Percentiles rank a stretch among this genome's conserved stretches.
Conservation (phyloP, 2,113 vertebrate genomes). For the Lonchura striata region DNA sequence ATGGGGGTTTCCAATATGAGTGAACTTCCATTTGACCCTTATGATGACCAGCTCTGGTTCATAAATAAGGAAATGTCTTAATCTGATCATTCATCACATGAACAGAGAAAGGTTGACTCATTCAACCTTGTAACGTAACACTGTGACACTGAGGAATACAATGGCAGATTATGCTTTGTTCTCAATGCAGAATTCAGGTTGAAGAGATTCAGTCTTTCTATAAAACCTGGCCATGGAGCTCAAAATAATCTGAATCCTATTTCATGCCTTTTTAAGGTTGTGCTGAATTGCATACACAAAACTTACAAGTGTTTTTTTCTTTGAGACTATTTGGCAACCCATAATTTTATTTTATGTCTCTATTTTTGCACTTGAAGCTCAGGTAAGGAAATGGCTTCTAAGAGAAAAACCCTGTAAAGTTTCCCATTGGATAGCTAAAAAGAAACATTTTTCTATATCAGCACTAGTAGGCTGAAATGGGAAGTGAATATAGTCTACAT, state of each 20-base stretch:
- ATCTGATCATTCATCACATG: neutral
- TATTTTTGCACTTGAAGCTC: neutral
- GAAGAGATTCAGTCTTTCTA: neutral
- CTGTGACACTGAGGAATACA: neutral
- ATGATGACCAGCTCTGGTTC: neutral
- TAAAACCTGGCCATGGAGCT: neutral
- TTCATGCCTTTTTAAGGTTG: neutral
- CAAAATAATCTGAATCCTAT: neutral
- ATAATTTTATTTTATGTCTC: neutral
- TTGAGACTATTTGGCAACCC: neutral
- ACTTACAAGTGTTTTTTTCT: rapidly evolving
- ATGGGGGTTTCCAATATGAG: neutral
- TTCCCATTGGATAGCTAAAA: neutral
- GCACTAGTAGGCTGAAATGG: neutral
- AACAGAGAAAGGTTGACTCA: neutral
- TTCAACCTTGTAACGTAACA: neutral
- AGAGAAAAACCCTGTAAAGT: neutral
- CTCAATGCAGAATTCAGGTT: neutral
- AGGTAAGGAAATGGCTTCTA: neutral
- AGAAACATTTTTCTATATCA: neutral
- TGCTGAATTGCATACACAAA: neutral
- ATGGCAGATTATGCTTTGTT: neutral
- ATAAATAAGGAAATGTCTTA: neutral
- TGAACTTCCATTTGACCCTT: neutral
- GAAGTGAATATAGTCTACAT: neutral